Evolutionary conservation across 1,140 invertebrate species (phyloP).

Genomic region (Drosophila aff.): DNA sequence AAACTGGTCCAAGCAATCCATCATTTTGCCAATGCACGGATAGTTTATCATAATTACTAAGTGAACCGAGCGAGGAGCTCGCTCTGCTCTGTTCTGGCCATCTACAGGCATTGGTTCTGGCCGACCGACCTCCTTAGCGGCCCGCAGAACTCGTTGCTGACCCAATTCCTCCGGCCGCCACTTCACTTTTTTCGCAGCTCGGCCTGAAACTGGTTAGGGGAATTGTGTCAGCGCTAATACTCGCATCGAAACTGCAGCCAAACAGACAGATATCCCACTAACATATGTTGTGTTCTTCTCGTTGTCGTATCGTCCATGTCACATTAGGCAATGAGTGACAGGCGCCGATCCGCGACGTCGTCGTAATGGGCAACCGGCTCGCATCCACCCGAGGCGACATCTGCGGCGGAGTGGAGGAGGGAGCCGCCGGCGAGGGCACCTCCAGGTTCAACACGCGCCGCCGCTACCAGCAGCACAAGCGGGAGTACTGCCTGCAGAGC

Average conservation of each 20-base stretch:
- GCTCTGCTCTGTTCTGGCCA: slow-evolving; percentile 19
- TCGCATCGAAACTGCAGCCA: slow-evolving; percentile 10
- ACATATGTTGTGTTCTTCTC: slow-evolving; percentile 26
- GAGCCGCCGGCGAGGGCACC: slow-evolving; percentile 25
- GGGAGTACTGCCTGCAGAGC: slow-evolving; percentile 61
- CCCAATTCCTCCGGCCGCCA: slow-evolving; percentile 64
- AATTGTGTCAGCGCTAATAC: slow-evolving; percentile 43
- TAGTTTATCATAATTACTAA: slow-evolving; percentile 75
- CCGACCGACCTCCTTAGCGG: slow-evolving; percentile 57
- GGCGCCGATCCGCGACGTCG: slow-evolving; percentile 40
- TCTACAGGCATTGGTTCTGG: slow-evolving; percentile 56
- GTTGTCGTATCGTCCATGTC: slow-evolving; percentile 44
- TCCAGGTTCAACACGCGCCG: slow-evolving; percentile 63
- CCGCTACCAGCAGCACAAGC: slow-evolving; percentile 73
- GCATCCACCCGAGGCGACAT: slow-evolving; percentile 34
- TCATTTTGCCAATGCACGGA: slow-evolving; percentile 50
- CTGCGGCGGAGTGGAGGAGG: slow-evolving; percentile 5
- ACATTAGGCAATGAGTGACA: slow-evolving; percentile 73
- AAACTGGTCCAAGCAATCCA: slow-evolving; percentile 64
- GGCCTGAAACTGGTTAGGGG: slow-evolving; percentile 62
- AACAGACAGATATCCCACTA: slow-evolving; percentile 22
- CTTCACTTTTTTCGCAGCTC: slow-evolving; percentile 71
- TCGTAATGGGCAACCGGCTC: slow-evolving; percentile 71
- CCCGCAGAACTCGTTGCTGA: slow-evolving; percentile 56
- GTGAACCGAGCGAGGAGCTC: slow-evolving; percentile 19